Conservation (phyloP, 2,797 vertebrate genomes). For the Ptychadena robeensis region DNA sequence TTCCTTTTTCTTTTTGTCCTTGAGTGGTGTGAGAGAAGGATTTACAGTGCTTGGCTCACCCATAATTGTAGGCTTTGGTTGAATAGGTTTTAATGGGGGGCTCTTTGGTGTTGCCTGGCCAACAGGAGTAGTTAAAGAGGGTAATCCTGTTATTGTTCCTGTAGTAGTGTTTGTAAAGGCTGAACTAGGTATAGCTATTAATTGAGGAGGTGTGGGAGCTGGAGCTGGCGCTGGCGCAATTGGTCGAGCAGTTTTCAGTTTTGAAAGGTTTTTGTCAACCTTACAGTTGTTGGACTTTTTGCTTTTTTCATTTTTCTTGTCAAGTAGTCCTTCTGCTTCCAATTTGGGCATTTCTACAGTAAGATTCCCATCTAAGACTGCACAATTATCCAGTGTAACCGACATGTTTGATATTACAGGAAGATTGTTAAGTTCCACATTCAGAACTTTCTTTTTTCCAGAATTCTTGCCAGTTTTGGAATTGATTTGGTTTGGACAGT, state of each 20-base stretch:
- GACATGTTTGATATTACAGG: conserved; percentile 97
- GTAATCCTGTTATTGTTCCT: conserved; percentile 81
- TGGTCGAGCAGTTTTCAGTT: conserved; percentile 88
- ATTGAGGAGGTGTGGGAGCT: conserved; percentile 87
- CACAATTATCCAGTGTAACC: conserved; percentile 88
- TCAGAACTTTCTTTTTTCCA: conserved; percentile 87
- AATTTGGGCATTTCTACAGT: conserved; percentile 95
- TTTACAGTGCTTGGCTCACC: conserved; percentile 90
- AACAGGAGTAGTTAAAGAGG: conserved; percentile 84
- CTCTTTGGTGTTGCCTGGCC: conserved; percentile 91
- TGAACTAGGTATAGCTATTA: conserved; percentile 93
- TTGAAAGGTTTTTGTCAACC: conserved; percentile 89
- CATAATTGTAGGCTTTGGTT: conserved; percentile 94
- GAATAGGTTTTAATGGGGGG: conserved; percentile 92
- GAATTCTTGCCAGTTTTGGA: conserved; percentile 89
- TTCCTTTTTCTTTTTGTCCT: conserved; percentile 95
- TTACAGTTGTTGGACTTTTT: conserved; percentile 90
- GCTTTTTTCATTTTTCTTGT: conserved; percentile 88
- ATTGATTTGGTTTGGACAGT: conserved; percentile 79
- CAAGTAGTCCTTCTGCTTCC: conserved; percentile 93
- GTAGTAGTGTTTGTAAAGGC: conserved; percentile 82
- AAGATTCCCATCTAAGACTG: conserved; percentile 82
- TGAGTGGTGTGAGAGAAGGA: conserved; percentile 84
- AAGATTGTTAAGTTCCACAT: conserved; percentile 87
- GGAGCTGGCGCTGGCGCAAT: conserved; percentile 91